Conservation (phyloP, 1,140 invertebrate genomes). For the Monomorium pharaonis region DNA sequence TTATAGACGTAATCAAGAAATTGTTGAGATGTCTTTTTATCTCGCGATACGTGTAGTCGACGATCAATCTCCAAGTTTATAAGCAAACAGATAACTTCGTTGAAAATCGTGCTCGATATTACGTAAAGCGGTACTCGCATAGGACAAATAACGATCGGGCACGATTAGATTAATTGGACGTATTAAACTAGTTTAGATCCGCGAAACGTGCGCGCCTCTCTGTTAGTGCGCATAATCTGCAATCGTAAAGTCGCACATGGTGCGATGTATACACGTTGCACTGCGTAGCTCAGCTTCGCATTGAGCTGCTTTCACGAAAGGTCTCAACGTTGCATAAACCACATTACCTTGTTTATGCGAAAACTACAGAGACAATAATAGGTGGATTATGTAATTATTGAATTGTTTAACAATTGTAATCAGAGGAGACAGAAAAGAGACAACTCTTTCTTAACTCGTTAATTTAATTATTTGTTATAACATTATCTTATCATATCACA, state of each 20-base stretch:
- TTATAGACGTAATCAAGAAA: constrained; percentile 6
- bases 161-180: constrained; percentile 73
- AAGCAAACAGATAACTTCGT: constrained; percentile 34
- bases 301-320: constrained; percentile 23
- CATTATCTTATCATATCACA: too few species aligned
- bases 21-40: constrained; percentile 13
- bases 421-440: background rate
- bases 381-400: background rate
- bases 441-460: too few species aligned
- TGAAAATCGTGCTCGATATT: constrained; percentile 40
- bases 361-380: background rate
- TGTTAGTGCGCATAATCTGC: constrained; percentile 32
- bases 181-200: constrained; percentile 70
- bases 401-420: background rate
- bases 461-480: background rate
- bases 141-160: constrained; percentile 66
- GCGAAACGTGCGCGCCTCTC: background rate
- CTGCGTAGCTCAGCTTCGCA: background rate
- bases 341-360: background rate
- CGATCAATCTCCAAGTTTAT: constrained; percentile 34
- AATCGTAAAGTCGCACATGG: background rate
- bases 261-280: background rate
- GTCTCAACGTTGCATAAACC: constrained; percentile 44
- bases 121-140: constrained; percentile 45
- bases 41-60: background rate